Evolutionary conservation across 2,113 vertebrate genomes (phyloP).

Genomic region (Ageneiosus marmoratus): DNA sequence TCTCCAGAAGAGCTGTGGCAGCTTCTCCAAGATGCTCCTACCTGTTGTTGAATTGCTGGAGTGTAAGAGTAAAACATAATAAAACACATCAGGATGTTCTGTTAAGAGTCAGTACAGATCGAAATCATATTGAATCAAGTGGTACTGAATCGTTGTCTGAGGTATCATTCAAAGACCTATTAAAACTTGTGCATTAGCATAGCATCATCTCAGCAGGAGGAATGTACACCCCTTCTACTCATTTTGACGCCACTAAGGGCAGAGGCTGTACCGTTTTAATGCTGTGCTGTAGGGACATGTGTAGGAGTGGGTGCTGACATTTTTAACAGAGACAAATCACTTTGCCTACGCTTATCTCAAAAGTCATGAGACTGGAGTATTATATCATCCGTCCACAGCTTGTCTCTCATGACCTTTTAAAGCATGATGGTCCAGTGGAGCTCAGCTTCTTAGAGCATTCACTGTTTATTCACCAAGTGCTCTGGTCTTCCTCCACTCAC

Average conservation of each 20-base stretch:
- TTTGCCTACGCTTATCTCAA: conserved; percentile 21
- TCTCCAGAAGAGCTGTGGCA: too few relatives aligned
- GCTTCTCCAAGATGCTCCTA: too few relatives aligned
- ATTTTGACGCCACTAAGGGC: background rate
- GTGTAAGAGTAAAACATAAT: background rate
- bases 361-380: conserved; percentile 30
- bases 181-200: background rate
- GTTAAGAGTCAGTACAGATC: background rate
- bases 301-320: conserved; percentile 45
- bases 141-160: background rate
- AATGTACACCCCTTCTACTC: conserved; percentile 7
- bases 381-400: conserved; percentile 41
- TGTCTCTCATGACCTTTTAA: conserved; percentile 47
- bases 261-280: conserved; percentile 18
- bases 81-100: background rate
- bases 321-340: conserved; percentile 22
- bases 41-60: background rate
- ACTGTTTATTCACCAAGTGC: background rate
- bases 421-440: conserved; percentile 21
- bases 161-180: background rate
- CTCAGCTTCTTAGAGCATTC: conserved; percentile 3
- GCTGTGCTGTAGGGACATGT: conserved; percentile 12
- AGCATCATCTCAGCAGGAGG: background rate
- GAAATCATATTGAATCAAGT: background rate
- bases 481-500: background rate